phyloP scores from a whole-genome alignment of 2,113 vertebrate genomes.

The Coregonus clupeaformis region DNA sequence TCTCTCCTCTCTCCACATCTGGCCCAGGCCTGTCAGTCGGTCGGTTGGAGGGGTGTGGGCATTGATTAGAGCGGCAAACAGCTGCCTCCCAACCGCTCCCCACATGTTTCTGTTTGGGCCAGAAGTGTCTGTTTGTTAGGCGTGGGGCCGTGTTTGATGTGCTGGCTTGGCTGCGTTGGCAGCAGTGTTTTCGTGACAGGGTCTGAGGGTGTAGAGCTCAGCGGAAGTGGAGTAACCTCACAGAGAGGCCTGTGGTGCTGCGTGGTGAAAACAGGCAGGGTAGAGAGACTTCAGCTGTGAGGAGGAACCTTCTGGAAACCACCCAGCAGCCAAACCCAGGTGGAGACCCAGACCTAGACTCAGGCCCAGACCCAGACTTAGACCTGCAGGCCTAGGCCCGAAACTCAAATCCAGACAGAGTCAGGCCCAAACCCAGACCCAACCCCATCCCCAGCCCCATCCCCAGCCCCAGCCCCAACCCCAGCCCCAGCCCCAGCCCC shows the following conservation, averaged over 20 bases:
- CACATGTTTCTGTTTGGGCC: conserved; percentile 73
- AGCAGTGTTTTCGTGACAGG: conserved; percentile 60
- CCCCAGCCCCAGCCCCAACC: too few relatives aligned
- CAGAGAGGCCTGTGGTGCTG: conserved; percentile 41
- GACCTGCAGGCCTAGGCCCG: too few relatives aligned
- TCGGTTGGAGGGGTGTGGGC: conserved; percentile 66
- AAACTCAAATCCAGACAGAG: too few relatives aligned
- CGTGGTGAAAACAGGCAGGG: conserved; percentile 58
- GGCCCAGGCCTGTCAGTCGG: conserved; percentile 41
- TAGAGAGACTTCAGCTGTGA: conserved; percentile 65
- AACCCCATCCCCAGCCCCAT: too few relatives aligned
- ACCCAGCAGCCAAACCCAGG: conserved; percentile 38
- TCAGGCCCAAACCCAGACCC: too few relatives aligned
- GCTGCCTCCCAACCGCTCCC: conserved; percentile 65
- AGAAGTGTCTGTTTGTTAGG: conserved; percentile 69
- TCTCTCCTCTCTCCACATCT: conserved; percentile 64
- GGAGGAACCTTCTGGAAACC: conserved; percentile 57
- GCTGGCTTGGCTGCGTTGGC: conserved; percentile 57
- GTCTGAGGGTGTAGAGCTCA: conserved; percentile 40
- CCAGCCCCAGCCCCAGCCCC: too few relatives aligned
- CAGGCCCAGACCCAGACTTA: background rate
- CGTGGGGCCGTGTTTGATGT: conserved; percentile 71
- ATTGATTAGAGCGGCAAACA: conserved; percentile 41
- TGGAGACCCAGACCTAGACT: conserved; percentile 35
- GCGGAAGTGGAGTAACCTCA: conserved; percentile 62